Evolutionary conservation across 2,113 vertebrate genomes (phyloP).

Genomic region (Calypte anna): DNA sequence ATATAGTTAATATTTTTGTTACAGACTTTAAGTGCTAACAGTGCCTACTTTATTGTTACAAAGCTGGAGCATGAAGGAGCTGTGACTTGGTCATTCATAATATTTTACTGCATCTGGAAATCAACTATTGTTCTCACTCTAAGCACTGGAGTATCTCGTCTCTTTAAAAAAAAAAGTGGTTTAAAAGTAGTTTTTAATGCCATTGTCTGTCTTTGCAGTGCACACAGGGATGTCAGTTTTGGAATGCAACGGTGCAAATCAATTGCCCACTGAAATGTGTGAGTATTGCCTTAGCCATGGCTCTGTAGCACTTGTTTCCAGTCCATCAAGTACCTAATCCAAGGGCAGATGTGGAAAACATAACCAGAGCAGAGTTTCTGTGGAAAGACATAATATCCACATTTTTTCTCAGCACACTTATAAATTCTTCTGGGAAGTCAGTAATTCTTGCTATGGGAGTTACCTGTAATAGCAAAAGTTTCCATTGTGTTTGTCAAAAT

Average conservation of each 20-base stretch:
- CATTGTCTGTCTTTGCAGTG: conserved; percentile 54
- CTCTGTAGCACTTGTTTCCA: background rate
- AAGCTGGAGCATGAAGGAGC: rapidly evolving
- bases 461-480: background rate
- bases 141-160: background rate
- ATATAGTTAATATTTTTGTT: background rate
- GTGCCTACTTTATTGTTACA: background rate
- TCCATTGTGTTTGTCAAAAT: background rate
- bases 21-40: background rate
- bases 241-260: conserved; percentile 43
- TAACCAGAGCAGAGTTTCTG: background rate
- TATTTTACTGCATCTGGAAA: background rate
- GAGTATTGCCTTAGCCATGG: conserved; percentile 48
- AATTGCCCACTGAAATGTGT: conserved; percentile 69
- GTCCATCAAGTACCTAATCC: background rate
- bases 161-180: background rate
- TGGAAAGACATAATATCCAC: background rate
- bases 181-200: background rate
- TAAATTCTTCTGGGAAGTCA: background rate
- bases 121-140: background rate
- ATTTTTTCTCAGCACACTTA: background rate
- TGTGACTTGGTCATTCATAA: background rate
- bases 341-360: background rate
- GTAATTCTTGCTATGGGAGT: background rate
- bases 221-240: conserved; percentile 70